These are phyloP conservation scores for Ditula angustiorana DNA, from an alignment of 2,888 invertebrate genomes.

Conservation along the genomic window DNA sequence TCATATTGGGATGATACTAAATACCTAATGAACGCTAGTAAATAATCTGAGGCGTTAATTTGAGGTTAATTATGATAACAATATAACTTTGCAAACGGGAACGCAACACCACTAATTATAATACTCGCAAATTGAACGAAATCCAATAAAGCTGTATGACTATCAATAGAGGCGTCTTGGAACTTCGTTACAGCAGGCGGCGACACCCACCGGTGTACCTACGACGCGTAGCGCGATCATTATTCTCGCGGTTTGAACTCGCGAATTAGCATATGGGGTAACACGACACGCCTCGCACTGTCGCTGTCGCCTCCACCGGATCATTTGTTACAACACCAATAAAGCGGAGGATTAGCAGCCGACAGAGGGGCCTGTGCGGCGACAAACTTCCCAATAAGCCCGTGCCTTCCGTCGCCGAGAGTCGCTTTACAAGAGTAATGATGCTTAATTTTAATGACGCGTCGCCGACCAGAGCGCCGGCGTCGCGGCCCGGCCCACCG, in stretches of 20 bases:
- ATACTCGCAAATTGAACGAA: slow-evolving; percentile 33
- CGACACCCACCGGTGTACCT: slow-evolving; percentile 1
- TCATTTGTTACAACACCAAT: slow-evolving; percentile 79
- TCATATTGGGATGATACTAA: too few relatives aligned
- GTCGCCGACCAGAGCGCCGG: slow-evolving; percentile 68
- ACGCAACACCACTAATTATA: slow-evolving; percentile 15
- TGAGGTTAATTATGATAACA: neutral
- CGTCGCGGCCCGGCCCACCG: slow-evolving; percentile 50
- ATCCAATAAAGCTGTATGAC: slow-evolving; percentile 31
- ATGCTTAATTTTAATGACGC: slow-evolving; percentile 85
- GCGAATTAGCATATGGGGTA: slow-evolving; percentile 40
- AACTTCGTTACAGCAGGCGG: slow-evolving; percentile 24
- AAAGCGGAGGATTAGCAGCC: slow-evolving; percentile 76
- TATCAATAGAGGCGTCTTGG: slow-evolving; percentile 31
- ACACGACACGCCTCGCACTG: slow-evolving; percentile 47
- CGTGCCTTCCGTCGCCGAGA: slow-evolving; percentile 68
- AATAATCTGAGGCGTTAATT: neutral
- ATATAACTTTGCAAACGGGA: slow-evolving; percentile 6
- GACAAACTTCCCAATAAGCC: slow-evolving; percentile 81
- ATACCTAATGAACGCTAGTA: too few relatives aligned
- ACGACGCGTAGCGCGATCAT: slow-evolving; percentile 29
- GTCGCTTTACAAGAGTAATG: slow-evolving; percentile 83
- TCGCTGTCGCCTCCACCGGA: slow-evolving; percentile 50
- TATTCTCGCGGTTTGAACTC: slow-evolving; percentile 39
- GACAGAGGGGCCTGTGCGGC: slow-evolving; percentile 61